Evolutionary conservation across 2,888 invertebrate genomes (phyloP).

Genomic region (Hemicrepidius hirtus): DNA sequence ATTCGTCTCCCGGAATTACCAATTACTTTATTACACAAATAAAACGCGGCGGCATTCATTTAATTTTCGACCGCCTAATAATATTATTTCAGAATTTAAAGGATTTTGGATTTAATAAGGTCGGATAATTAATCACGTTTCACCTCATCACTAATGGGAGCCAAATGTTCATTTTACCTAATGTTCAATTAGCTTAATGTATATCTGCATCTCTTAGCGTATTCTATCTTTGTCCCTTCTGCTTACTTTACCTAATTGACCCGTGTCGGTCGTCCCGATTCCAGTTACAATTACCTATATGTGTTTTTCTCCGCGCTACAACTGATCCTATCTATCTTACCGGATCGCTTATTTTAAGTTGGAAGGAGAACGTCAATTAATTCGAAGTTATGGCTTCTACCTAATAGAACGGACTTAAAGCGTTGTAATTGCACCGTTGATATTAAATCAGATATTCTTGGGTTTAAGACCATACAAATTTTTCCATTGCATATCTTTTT

Average conservation of each 20-base stretch:
- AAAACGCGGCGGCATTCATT: constrained; percentile 56
- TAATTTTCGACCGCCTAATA: constrained; percentile 59
- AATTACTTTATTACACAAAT: constrained; percentile 57
- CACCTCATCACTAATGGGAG: constrained; percentile 71
- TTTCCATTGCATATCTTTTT: too few relatives aligned
- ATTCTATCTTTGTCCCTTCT: constrained; percentile 65
- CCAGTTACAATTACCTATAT: constrained; percentile 53
- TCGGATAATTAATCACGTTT: constrained; percentile 70
- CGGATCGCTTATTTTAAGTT: constrained; percentile 67
- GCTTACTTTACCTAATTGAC: constrained; percentile 71
- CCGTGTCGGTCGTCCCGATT: constrained; percentile 58
- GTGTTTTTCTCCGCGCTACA: constrained; percentile 62
- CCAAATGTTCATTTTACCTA: constrained; percentile 73
- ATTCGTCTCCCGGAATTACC: constrained; percentile 54
- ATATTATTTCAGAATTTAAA: constrained; percentile 64
- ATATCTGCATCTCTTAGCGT: constrained; percentile 71
- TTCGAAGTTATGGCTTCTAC: constrained; percentile 64
- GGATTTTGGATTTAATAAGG: constrained; percentile 64
- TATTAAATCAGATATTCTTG: constrained; percentile 54
- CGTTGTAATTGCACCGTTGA: constrained; percentile 50
- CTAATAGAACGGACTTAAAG: constrained; percentile 48
- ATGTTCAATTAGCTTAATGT: constrained; percentile 74
- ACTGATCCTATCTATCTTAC: constrained; percentile 65
- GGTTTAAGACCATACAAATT: too few relatives aligned
- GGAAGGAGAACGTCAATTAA: constrained; percentile 67